Conservation (phyloP, 2,888 invertebrate genomes). For the Melangyna quadrimaculata region DNA sequence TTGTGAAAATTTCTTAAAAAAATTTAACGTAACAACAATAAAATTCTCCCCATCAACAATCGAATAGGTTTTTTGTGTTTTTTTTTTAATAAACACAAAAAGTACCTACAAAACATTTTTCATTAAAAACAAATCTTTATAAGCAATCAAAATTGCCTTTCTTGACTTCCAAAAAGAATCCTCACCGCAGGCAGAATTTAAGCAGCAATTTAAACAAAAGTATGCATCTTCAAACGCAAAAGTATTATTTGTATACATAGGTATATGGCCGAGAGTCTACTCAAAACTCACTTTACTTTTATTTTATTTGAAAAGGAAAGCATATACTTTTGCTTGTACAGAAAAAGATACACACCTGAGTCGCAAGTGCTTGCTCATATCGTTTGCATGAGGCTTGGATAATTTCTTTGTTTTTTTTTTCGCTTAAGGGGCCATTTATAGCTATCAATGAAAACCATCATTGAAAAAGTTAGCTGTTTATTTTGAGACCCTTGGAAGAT, state of each 20-base stretch:
- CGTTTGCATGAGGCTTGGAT: too few species aligned
- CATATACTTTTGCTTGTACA: background rate
- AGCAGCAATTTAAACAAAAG: conserved; percentile 3
- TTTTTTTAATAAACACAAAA: too few species aligned
- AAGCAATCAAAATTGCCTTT: background rate
- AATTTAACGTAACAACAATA: too few species aligned
- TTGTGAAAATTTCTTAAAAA: too few species aligned
- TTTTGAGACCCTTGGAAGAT: too few species aligned
- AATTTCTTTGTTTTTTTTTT: too few species aligned
- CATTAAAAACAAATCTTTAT: background rate
- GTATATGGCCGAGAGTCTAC: background rate
- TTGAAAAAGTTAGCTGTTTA: too few species aligned
- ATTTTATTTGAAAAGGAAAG: background rate
- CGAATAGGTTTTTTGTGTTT: too few species aligned
- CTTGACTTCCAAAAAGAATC: background rate
- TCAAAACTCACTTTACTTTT: background rate
- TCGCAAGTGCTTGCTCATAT: background rate
- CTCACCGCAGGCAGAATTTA: conserved; percentile 6
- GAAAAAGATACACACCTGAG: too few species aligned
- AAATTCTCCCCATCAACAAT: too few species aligned
- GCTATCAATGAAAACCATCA: too few species aligned
- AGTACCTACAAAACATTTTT: background rate
- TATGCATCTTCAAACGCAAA: conserved; percentile 14
- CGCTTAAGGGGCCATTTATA: too few species aligned
- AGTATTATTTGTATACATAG: background rate